Conservation (phyloP, 2,797 vertebrate genomes). For the Danio choprae region DNA sequence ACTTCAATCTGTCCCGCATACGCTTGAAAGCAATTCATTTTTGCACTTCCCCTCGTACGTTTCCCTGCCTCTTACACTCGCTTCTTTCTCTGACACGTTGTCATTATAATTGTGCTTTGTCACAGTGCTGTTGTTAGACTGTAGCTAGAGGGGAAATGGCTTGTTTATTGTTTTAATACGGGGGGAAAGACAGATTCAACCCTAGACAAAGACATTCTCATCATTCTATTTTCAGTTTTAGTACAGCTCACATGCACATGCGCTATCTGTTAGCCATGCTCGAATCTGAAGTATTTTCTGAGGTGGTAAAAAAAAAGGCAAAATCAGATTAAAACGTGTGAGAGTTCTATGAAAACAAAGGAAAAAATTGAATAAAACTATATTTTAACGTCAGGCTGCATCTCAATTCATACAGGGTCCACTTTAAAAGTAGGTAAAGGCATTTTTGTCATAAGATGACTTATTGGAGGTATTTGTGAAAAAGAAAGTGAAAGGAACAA, state of each 20-base stretch:
- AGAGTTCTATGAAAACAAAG: too few species aligned
- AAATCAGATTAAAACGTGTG: too few species aligned
- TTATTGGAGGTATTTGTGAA: too few species aligned
- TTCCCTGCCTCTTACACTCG: neutral
- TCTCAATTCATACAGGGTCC: too few species aligned
- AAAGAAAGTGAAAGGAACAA: too few species aligned
- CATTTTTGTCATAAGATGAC: too few species aligned
- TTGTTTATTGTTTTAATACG: conserved; percentile 30
- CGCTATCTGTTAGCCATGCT: too few species aligned
- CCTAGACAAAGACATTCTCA: neutral
- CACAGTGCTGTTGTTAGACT: conserved; percentile 15
- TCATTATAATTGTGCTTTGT: conserved; percentile 44
- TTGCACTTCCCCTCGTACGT: neutral
- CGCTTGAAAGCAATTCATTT: conserved; percentile 25
- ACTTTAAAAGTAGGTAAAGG: too few species aligned
- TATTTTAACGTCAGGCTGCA: too few species aligned
- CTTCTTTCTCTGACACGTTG: conserved; percentile 21
- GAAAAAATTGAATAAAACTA: too few species aligned
- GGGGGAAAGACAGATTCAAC: neutral
- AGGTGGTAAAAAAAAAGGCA: too few species aligned
- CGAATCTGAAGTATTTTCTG: too few species aligned
- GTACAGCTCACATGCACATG: neutral
- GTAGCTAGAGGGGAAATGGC: conserved; percentile 4
- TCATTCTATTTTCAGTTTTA: neutral
- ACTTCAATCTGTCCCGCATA: conserved; percentile 17